Conservation (phyloP, 2,113 vertebrate species). For the Cololabis saira region DNA sequence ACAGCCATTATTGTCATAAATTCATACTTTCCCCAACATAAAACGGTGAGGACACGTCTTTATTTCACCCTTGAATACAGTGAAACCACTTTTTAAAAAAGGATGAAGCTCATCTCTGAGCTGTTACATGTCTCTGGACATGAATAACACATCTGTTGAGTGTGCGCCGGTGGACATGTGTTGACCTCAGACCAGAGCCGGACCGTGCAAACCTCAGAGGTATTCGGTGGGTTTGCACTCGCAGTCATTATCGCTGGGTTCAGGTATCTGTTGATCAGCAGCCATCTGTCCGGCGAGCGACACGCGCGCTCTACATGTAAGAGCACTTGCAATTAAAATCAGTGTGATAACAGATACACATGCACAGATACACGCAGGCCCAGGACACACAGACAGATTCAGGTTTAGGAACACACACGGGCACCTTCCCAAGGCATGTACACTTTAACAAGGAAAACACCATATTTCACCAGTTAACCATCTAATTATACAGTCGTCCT, state of each 20-base stretch:
- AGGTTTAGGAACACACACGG: conserved; percentile 33
- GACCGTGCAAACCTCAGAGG: conserved; percentile 40
- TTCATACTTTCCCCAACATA: too few relatives aligned
- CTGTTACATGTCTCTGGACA: conserved; percentile 30
- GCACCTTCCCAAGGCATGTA: conserved; percentile 38
- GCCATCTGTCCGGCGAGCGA: conserved; percentile 61
- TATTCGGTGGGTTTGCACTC: conserved; percentile 46
- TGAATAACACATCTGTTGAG: conserved; percentile 65
- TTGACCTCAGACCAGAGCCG: conserved; percentile 49
- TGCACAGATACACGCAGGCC: conserved; percentile 4
- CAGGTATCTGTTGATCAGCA: conserved; percentile 46
- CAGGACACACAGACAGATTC: conserved; percentile 14
- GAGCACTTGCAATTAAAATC: conserved; percentile 21
- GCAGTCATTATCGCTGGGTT: conserved; percentile 31
- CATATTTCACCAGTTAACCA: conserved; percentile 52
- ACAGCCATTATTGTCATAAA: too few relatives aligned
- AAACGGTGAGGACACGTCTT: neutral
- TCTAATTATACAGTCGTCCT: conserved; percentile 60
- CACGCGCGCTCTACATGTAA: conserved; percentile 21
- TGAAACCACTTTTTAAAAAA: neutral
- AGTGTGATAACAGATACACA: conserved; percentile 19
- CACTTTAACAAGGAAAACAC: conserved; percentile 59
- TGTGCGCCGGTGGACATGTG: conserved; percentile 48
- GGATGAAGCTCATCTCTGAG: conserved; percentile 2
- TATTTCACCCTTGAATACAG: neutral